These are phyloP conservation scores for Drosophila micromelanica DNA, from an alignment of 1,140 invertebrate species.

Conservation along the genomic window DNA sequence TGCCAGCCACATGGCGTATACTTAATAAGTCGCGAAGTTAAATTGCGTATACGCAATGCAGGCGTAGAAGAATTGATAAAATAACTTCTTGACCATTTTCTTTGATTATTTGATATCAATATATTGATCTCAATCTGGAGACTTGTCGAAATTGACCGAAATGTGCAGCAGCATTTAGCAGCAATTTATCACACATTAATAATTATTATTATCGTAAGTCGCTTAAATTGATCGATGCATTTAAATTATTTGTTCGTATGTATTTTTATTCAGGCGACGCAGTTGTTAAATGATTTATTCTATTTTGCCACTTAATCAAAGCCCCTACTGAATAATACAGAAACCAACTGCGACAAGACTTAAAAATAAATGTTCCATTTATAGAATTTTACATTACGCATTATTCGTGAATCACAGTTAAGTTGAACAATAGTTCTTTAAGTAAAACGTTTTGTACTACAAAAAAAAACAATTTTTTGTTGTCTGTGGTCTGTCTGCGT, in stretches of 20 bases:
- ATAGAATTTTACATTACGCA: background rate
- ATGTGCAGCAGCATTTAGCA: background rate
- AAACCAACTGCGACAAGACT: background rate
- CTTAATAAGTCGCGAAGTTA: slow-evolving; percentile 20
- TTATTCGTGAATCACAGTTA: slow-evolving; percentile 1
- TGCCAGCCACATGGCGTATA: slow-evolving; percentile 53
- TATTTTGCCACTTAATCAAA: background rate
- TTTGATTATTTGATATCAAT: background rate
- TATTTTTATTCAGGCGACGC: background rate
- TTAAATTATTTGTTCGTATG: background rate
- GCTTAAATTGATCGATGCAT: background rate
- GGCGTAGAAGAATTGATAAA: background rate
- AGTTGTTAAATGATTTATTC: background rate
- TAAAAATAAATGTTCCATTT: background rate
- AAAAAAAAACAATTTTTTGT: background rate
- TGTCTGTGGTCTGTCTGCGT: background rate
- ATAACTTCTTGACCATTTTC: background rate
- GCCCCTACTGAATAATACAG: background rate
- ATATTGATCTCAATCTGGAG: background rate
- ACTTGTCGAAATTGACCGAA: background rate
- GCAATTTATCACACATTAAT: background rate
- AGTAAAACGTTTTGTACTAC: slow-evolving; percentile 13
- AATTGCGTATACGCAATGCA: slow-evolving; percentile 30
- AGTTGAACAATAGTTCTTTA: slow-evolving; percentile 9
- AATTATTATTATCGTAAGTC: background rate